Conservation (phyloP, 2,113 vertebrate species). For the Cheirogaleus medius region DNA sequence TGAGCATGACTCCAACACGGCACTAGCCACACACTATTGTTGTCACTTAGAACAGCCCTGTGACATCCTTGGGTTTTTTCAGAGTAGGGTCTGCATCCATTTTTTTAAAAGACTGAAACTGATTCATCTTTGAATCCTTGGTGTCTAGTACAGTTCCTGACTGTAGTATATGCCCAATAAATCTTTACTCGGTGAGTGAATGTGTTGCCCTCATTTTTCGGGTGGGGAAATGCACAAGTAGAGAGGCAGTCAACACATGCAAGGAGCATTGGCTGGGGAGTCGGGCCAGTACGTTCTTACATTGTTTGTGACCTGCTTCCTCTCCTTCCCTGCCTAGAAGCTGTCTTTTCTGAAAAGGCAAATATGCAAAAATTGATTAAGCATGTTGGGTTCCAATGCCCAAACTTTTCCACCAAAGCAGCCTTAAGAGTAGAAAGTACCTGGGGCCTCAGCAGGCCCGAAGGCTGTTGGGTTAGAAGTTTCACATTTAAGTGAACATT, state of each 20-base stretch:
- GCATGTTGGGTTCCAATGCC: fast-evolving
- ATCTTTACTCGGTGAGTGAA: not conserved
- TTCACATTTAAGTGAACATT: not conserved
- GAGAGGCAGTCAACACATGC: not conserved
- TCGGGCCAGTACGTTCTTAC: not conserved
- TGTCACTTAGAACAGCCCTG: too few relatives aligned
- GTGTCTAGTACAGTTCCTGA: not conserved
- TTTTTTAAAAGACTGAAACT: not conserved
- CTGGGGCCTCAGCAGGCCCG: fast-evolving
- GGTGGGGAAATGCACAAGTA: fast-evolving
- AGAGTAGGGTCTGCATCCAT: not conserved
- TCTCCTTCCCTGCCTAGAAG: not conserved
- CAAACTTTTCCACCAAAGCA: not conserved
- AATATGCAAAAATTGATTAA: not conserved
- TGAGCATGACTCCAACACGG: fast-evolving
- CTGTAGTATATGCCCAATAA: not conserved
- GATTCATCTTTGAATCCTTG: not conserved
- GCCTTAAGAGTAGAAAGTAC: not conserved
- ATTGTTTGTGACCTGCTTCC: not conserved
- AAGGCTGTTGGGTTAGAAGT: not conserved
- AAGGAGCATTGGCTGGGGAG: not conserved
- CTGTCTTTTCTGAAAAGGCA: not conserved
- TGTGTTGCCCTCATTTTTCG: not conserved
- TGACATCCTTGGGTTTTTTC: too few relatives aligned
- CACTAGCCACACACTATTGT: fast-evolving